Conservation (phyloP, 1,140 invertebrate species). For the Cotesia chilonis region DNA sequence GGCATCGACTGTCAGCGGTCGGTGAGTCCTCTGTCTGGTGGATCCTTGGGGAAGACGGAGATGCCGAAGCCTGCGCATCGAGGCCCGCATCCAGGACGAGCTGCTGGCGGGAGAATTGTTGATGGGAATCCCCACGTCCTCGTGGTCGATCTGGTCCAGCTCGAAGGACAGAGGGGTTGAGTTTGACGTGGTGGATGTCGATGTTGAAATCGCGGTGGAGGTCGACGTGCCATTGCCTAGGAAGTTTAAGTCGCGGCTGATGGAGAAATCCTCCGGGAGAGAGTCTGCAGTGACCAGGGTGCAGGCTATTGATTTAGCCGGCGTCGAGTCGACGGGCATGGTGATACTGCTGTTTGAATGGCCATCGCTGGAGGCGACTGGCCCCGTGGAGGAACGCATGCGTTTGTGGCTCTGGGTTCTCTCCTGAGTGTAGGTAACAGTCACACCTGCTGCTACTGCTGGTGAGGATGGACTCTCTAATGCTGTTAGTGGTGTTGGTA, state of each 20-base stretch:
- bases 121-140: neutral
- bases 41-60: slow-evolving; percentile 54
- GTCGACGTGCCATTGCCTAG: neutral
- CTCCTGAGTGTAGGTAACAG: slow-evolving; percentile 1
- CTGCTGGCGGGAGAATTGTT: slow-evolving; percentile 36
- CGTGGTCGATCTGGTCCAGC: neutral
- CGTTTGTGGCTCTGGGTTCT: slow-evolving; percentile 25
- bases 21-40: slow-evolving; percentile 20
- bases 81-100: slow-evolving; percentile 59
- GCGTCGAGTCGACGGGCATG: slow-evolving; percentile 62
- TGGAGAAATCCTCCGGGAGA: no score
- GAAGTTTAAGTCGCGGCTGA: slow-evolving; percentile 21
- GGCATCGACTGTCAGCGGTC: slow-evolving; percentile 1
- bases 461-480: neutral
- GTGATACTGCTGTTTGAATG: slow-evolving; percentile 54
- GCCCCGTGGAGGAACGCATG: slow-evolving; percentile 30
- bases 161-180: neutral
- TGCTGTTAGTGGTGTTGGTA: slow-evolving; percentile 8
- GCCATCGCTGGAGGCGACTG: neutral
- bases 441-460: slow-evolving; percentile 26
- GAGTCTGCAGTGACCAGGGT: neutral
- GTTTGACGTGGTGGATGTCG: no score
- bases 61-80: slow-evolving; percentile 60
- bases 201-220: no score
- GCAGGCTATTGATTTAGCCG: slow-evolving; percentile 52